Percentiles rank a stretch among this genome's conserved stretches.
Evolutionary conservation across 2,113 vertebrate species (phyloP).

Genomic region (Alosa alosa): DNA sequence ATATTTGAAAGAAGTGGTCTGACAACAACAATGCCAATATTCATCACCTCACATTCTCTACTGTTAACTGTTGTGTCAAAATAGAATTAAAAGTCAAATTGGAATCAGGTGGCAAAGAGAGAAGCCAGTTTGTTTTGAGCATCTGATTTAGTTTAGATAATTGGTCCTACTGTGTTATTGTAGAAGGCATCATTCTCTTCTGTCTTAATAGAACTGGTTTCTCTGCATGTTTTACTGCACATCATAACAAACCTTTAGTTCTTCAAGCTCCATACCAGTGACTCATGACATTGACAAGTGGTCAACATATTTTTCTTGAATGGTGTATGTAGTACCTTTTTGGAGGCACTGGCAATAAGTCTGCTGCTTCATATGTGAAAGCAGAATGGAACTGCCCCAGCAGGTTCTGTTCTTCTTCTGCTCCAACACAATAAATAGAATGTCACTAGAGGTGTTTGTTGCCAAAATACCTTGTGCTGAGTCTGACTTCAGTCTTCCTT

Average conservation of each 20-base stretch:
- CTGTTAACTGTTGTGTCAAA: too few relatives aligned
- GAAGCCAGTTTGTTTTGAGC: neutral
- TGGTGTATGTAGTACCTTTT: neutral
- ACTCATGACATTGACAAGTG: neutral
- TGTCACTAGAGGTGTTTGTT: neutral
- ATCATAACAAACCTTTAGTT: neutral
- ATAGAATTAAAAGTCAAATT: too few relatives aligned
- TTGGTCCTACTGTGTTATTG: neutral
- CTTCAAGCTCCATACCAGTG: neutral
- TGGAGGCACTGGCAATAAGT: neutral
- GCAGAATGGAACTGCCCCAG: neutral
- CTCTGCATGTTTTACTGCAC: neutral
- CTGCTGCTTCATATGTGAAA: neutral
- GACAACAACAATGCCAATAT: neutral
- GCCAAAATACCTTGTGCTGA: neutral
- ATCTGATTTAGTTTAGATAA: neutral
- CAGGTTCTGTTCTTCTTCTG: neutral
- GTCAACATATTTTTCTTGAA: neutral
- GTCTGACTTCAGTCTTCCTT: slow-evolving; percentile 5
- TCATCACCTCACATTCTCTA: too few relatives aligned
- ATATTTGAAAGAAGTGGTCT: neutral
- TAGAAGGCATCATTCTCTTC: neutral
- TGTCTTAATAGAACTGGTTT: neutral
- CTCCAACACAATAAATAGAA: neutral
- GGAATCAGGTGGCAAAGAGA: too few relatives aligned